Evolutionary conservation across 1,140 invertebrate species (phyloP), one percentile per base, ranked within the genome.

Genomic region (Neodiprion lecontei): DNA sequence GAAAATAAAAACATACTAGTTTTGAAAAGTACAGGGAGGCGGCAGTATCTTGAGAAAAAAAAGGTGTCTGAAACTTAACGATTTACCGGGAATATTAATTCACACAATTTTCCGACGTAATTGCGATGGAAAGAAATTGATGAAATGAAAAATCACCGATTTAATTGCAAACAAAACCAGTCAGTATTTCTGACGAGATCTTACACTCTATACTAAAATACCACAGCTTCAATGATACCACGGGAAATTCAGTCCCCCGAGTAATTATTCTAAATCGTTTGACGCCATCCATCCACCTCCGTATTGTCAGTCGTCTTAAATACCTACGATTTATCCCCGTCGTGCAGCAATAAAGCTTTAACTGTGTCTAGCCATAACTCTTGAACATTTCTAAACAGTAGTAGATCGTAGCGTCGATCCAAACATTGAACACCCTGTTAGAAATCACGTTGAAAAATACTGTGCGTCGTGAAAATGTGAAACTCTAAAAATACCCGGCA

Each of bases 361-460:
- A 61, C 53, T 14, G 53, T 17, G 8, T 61, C 53, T 17, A 61
- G 53, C n/a, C 11, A 61, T 61, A 61, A 61, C 53, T 61, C 53
- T 61, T 61, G 53, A 61, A 61, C 53, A 14, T 17, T 61, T 61
- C 53, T 61, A 61, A 61, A 61, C 53, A 61, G n/a, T 61, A 61
- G 53, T 61, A 61, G 53, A 61, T 61, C 53, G 53, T 17, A 61
- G 53, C 53, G 53, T 12, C n/a, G 11, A 14, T 61, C 53, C 53
- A 61, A 61, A 61, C 53, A 61, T 17, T 61, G 53, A 14, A 61
- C n/a, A 61, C 53, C 11, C 53, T 61, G 53, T 61, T 61, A 17
- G 53, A 61, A 17, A 61, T 61, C 53, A 12, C 11, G 53, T 61
- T 40, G 53, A 61, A 61, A 61, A 40, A 40, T 40, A 61, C 53